phyloP scores from a whole-genome alignment of 2,888 invertebrate species.

The Ophraella communa region DNA sequence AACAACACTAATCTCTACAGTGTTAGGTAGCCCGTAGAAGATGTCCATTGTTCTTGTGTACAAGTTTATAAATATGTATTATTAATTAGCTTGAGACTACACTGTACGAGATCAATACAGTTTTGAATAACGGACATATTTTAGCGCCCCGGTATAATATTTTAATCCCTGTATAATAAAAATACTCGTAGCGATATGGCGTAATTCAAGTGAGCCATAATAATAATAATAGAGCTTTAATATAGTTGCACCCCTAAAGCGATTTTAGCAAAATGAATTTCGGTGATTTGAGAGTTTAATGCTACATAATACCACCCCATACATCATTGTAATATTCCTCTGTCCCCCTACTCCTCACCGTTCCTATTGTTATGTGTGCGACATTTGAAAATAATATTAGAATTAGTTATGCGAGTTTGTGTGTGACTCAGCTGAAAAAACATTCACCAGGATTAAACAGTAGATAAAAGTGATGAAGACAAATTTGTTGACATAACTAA shows the following conservation, averaged over 20 bases:
- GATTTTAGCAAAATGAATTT: conserved; percentile 33
- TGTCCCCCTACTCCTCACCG: not conserved
- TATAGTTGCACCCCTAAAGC: conserved; percentile 31
- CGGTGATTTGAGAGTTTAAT: conserved; percentile 36
- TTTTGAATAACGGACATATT: not conserved
- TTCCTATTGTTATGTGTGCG: conserved; percentile 27
- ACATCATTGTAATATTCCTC: conserved; percentile 28
- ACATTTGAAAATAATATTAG: conserved; percentile 30
- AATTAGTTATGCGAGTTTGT: conserved; percentile 30
- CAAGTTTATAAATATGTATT: too few relatives aligned
- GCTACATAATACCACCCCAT: conserved; percentile 35
- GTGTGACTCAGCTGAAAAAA: conserved; percentile 30
- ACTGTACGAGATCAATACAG: too few relatives aligned
- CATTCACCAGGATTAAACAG: not conserved
- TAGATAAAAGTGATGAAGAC: not conserved
- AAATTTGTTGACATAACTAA: not conserved
- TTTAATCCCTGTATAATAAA: conserved; percentile 31
- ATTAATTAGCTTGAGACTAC: too few relatives aligned
- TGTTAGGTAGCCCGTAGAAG: too few relatives aligned
- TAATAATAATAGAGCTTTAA: conserved; percentile 36
- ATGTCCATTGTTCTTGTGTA: too few relatives aligned
- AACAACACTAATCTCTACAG: too few relatives aligned
- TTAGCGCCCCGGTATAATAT: not conserved
- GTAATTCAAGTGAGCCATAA: conserved; percentile 26
- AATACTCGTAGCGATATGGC: conserved; percentile 23